phyloP scores from a whole-genome alignment of 2,113 vertebrate genomes.

The Dipodomys stephensi region DNA sequence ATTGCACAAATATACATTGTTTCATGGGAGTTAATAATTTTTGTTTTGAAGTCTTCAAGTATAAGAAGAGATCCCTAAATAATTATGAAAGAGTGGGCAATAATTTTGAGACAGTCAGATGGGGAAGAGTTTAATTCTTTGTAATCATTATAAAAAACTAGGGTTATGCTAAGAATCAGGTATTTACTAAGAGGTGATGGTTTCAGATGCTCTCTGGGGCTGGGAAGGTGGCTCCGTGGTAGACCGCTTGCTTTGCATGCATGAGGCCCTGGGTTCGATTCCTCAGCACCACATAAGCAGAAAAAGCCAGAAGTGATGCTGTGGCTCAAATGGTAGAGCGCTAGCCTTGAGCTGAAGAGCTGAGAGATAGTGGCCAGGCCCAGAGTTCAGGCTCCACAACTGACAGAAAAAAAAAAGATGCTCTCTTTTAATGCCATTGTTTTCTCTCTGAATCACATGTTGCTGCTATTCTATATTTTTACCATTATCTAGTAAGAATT shows the following conservation, averaged over 20 bases:
- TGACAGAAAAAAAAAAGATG: no score
- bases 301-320: no score
- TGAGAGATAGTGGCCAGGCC: no score
- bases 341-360: no score
- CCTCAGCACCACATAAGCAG: no score
- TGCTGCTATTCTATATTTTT: slow-evolving; percentile 4
- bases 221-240: no score
- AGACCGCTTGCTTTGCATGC: no score
- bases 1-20: neutral
- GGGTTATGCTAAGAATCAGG: neutral
- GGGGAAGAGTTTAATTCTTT: slow-evolving; percentile 7
- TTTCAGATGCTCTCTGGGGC: neutral
- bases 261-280: no score
- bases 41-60: slow-evolving; percentile 26
- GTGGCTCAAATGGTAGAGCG: no score
- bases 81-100: neutral
- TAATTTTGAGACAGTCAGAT: neutral
- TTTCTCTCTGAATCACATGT: slow-evolving; percentile 39
- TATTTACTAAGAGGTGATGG: neutral
- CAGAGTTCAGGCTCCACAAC: no score
- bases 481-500: neutral
- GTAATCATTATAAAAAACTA: neutral
- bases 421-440: neutral
- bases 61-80: slow-evolving; percentile 22
- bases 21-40: neutral